phyloP scores from a whole-genome alignment of 2,113 vertebrate species.

The Pongo pygmaeus region DNA sequence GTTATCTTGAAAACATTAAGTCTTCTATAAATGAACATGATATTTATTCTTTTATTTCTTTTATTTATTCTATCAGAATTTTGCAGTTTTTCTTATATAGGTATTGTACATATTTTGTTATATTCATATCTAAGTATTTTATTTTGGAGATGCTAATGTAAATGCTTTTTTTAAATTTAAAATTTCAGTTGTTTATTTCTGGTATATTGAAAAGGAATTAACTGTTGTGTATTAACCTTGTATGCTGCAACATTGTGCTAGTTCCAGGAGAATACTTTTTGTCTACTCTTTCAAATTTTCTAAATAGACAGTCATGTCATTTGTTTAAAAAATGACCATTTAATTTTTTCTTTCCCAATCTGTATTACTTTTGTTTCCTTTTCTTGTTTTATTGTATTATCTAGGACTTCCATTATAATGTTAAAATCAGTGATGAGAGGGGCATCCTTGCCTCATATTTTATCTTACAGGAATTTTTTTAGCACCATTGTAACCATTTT shows the following conservation, averaged over 20 bases:
- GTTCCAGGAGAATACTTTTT: background rate
- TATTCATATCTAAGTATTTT: background rate
- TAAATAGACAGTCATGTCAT: background rate
- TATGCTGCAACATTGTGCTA: background rate
- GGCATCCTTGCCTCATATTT: background rate
- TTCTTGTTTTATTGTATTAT: background rate
- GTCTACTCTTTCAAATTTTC: background rate
- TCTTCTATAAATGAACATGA: background rate
- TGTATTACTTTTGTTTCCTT: background rate
- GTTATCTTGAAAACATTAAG: background rate
- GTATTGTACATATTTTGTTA: background rate
- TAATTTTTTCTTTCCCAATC: background rate
- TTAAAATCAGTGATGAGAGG: background rate
- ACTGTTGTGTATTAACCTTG: background rate
- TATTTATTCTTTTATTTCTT: background rate
- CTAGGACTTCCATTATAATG: background rate
- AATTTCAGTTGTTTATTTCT: background rate
- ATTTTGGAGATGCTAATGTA: background rate
- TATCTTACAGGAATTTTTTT: no score
- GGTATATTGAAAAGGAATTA: background rate
- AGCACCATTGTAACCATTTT: no score
- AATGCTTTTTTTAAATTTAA: background rate
- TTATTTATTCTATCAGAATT: background rate
- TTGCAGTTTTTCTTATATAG: background rate
- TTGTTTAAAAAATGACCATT: background rate